phyloP scores from a whole-genome alignment of 2,888 invertebrate genomes.

The Dynastes hyllus region DNA sequence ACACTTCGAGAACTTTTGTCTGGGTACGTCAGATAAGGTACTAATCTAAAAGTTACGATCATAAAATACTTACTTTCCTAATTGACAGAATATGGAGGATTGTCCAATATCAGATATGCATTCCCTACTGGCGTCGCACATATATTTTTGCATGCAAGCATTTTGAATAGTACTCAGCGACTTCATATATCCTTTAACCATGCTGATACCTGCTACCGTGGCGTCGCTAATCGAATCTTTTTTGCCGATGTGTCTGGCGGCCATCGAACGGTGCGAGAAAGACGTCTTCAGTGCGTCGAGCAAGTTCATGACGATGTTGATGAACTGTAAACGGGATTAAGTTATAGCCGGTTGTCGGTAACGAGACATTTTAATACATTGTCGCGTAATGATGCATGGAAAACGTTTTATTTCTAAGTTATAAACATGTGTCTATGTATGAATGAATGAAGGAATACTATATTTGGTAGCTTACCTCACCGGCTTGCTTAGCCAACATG shows the following conservation, averaged over 20 bases:
- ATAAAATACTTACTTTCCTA: slow-evolving; percentile 87
- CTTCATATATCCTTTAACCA: slow-evolving; percentile 91
- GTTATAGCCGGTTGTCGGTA: background rate
- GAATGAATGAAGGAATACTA: slow-evolving; percentile 15
- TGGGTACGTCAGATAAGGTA: too few relatives aligned
- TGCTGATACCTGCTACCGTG: slow-evolving; percentile 88
- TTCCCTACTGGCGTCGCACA: slow-evolving; percentile 93
- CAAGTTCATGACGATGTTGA: slow-evolving; percentile 92
- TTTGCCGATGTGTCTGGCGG: slow-evolving; percentile 88
- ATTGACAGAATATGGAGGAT: slow-evolving; percentile 91
- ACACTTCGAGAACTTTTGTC: too few relatives aligned
- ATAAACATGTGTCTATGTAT: slow-evolving; percentile 5
- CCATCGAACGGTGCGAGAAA: slow-evolving; percentile 91
- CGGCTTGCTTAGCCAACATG: slow-evolving; percentile 95
- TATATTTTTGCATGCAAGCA: slow-evolving; percentile 86
- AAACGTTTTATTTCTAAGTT: too few relatives aligned
- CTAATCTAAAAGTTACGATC: too few relatives aligned
- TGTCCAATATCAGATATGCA: slow-evolving; percentile 87
- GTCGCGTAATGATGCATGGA: too few relatives aligned
- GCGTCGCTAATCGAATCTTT: slow-evolving; percentile 94
- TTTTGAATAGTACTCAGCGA: slow-evolving; percentile 82
- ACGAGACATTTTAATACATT: background rate
- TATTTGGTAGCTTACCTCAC: slow-evolving; percentile 84
- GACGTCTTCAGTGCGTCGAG: slow-evolving; percentile 94
- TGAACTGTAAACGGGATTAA: slow-evolving; percentile 78